A percentile compares a stretch with the other conserved stretches of the same genome.
These are phyloP conservation scores for Tragelaphus buxtoni DNA, from an alignment of 2,113 vertebrate genomes.

Conservation along the genomic window DNA sequence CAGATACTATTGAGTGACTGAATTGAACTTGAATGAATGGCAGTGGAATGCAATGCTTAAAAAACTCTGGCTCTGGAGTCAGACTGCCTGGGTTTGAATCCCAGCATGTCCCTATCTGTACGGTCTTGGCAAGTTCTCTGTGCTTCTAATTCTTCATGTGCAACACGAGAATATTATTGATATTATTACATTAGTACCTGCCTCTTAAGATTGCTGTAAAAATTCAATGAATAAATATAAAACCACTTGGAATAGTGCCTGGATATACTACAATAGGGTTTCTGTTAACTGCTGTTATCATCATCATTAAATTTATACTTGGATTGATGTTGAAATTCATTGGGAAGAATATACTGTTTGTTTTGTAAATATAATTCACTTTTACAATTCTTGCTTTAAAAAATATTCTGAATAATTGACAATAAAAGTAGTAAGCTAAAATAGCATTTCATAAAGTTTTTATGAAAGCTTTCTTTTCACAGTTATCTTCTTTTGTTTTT, in stretches of 20 bases:
- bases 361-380: not conserved
- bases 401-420: not conserved
- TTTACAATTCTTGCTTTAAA: not conserved
- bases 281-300: not conserved
- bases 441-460: not conserved
- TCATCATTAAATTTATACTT: not conserved
- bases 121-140: not conserved
- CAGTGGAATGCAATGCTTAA: not conserved
- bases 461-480: constrained; percentile 28
- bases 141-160: not conserved
- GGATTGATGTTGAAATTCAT: not conserved
- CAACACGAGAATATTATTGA: not conserved
- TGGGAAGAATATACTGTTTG: not conserved
- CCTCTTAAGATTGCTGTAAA: not conserved
- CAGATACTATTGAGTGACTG: rapidly evolving
- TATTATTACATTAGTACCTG: not conserved
- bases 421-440: constrained; percentile 17
- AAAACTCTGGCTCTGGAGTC: not conserved
- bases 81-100: not conserved
- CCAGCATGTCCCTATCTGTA: not conserved
- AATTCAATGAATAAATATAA: not conserved
- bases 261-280: not conserved
- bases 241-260: not conserved
- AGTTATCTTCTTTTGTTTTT: constrained; percentile 34
- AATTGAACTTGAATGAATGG: not conserved